Conservation (phyloP, 1,140 invertebrate species). For the Drosophila ambigua region DNA sequence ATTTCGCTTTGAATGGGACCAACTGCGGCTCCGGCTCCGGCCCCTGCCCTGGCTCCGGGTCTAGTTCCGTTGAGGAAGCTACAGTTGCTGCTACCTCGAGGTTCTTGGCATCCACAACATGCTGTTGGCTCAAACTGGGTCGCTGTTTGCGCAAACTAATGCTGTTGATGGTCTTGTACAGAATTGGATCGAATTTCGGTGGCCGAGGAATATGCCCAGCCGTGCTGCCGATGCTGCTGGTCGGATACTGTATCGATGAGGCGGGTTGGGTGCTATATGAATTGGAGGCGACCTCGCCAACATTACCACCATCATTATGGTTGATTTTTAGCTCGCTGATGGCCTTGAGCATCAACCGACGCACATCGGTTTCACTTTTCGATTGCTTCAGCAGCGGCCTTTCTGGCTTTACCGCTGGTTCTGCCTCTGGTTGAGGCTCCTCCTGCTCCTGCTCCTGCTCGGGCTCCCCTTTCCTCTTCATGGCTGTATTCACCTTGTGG, state of each 20-base stretch:
- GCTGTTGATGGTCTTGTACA: constrained; percentile 82
- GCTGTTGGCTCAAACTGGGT: constrained; percentile 68
- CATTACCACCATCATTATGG: constrained; percentile 56
- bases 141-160: constrained; percentile 75
- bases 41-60: constrained; percentile 23
- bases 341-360: constrained; percentile 67
- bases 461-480: constrained; percentile 10
- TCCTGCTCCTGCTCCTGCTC: constrained; percentile 5
- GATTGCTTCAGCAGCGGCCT: constrained; percentile 74
- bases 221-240: constrained; percentile 3
- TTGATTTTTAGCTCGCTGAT: constrained; percentile 68
- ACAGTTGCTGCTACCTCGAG: constrained; percentile 20
- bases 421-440: constrained; percentile 8
- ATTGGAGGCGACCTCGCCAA: constrained; percentile 23
- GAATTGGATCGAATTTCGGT: constrained; percentile 81
- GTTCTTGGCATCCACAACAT: constrained; percentile 64
- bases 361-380: constrained; percentile 80
- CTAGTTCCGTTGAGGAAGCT: constrained; percentile 11
- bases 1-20: constrained; percentile 78
- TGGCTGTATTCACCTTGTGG: constrained; percentile 28
- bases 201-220: constrained; percentile 64
- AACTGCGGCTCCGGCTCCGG: constrained; percentile 27
- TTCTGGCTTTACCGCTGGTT: constrained; percentile 1
- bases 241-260: constrained; percentile 1
- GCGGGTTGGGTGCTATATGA: constrained; percentile 2